Evolutionary conservation across 2,113 vertebrate species (phyloP).

Genomic region (Peromyscus leucopus): DNA sequence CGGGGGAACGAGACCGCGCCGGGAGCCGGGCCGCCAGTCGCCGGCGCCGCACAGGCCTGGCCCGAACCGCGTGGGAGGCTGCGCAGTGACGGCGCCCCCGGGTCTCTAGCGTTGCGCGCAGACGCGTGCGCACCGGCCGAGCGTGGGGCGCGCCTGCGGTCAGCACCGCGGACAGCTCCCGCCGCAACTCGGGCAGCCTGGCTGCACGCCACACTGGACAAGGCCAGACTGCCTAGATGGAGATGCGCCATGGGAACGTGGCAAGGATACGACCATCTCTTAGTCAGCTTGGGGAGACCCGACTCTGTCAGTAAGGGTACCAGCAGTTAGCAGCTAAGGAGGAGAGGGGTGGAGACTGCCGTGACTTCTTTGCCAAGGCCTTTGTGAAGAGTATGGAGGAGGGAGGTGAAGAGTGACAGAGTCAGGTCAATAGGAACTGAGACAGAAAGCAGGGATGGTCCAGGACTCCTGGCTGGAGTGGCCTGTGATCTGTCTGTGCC

Average conservation of each 20-base stretch:
- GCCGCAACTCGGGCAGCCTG: rapidly evolving
- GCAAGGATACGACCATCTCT: rapidly evolving
- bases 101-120: constrained; percentile 56
- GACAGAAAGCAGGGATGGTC: not conserved
- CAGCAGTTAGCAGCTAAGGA: not conserved
- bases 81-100: constrained; percentile 66
- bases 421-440: rapidly evolving
- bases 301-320: not conserved
- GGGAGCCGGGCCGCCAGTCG: not conserved
- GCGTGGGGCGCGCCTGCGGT: constrained; percentile 48
- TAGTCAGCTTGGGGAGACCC: not conserved
- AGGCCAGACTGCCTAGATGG: not conserved
- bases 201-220: rapidly evolving
- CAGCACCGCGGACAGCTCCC: constrained; percentile 76
- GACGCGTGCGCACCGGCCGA: constrained; percentile 72
- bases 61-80: constrained; percentile 59
- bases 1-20: constrained; percentile 19
- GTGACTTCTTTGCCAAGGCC: not conserved
- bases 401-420: too few species aligned
- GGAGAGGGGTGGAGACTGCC: not conserved
- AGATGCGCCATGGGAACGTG: too few species aligned
- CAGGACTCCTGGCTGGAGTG: rapidly evolving
- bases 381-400: too few species aligned
- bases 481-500: not conserved
- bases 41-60: not conserved